These are phyloP conservation scores for Acutogordius australiensis DNA, from an alignment of 2,888 invertebrate species.

Conservation along the genomic window DNA sequence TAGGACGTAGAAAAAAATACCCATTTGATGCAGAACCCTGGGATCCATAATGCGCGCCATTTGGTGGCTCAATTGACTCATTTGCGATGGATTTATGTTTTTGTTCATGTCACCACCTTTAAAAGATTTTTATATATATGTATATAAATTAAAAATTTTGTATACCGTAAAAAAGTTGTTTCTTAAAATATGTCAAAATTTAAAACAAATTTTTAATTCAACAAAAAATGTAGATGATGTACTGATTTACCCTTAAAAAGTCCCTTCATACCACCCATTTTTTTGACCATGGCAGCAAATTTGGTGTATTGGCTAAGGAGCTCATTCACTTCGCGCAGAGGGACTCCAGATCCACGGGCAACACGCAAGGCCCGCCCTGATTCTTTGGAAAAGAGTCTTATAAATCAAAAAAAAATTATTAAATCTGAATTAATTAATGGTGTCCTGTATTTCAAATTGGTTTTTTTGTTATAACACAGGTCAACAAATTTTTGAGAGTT, in stretches of 20 bases:
- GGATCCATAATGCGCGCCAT: constrained; percentile 99
- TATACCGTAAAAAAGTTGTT: too few relatives aligned
- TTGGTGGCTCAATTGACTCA: constrained; percentile 93
- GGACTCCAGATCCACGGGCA: constrained; percentile 38
- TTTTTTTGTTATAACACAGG: too few relatives aligned
- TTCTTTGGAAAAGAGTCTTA: background rate
- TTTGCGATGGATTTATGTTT: constrained; percentile 88
- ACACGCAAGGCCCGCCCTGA: background rate
- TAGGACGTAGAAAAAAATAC: too few relatives aligned
- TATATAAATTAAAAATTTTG: background rate
- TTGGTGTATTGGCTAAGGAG: constrained; percentile 89
- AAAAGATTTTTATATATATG: constrained; percentile 10
- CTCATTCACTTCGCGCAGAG: constrained; percentile 82
- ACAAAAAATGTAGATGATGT: too few relatives aligned
- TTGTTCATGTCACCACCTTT: constrained; percentile 86
- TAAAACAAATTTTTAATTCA: too few relatives aligned
- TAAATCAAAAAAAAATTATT: too few relatives aligned
- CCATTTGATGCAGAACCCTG: constrained; percentile 70
- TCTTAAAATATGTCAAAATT: too few relatives aligned
- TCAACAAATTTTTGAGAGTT: too few relatives aligned
- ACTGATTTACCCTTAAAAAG: constrained; percentile 39
- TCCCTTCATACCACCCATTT: constrained; percentile 98
- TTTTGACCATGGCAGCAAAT: constrained; percentile 93
- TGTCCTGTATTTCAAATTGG: too few relatives aligned
- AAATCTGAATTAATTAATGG: too few relatives aligned